These are phyloP conservation scores for Protonibea diacanthus DNA, from an alignment of 2,797 vertebrate species.

Conservation along the genomic window DNA sequence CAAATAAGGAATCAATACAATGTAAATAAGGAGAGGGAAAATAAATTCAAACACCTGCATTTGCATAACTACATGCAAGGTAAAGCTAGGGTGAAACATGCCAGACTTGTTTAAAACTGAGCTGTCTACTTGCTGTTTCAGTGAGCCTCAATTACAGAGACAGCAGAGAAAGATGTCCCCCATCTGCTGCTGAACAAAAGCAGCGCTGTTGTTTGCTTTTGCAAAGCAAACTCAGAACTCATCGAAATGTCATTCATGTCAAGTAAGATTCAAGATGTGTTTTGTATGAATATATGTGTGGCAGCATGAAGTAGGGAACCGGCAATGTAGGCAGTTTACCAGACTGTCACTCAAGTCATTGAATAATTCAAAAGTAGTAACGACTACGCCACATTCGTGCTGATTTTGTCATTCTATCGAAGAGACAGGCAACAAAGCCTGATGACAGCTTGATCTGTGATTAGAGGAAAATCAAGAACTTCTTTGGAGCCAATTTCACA, in stretches of 20 bases:
- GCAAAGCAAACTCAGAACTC: constrained; percentile 20
- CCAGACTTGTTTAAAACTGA: constrained; percentile 32
- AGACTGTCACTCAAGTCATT: neutral
- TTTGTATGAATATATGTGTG: constrained; percentile 30
- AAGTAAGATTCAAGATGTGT: constrained; percentile 15
- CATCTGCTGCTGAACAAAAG: constrained; percentile 24
- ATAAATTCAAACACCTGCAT: constrained; percentile 44
- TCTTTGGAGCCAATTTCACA: constrained; percentile 1
- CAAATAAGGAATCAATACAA: constrained; percentile 69
- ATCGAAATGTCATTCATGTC: constrained; percentile 32
- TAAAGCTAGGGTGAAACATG: constrained; percentile 30
- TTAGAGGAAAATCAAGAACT: neutral
- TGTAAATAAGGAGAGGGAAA: constrained; percentile 56
- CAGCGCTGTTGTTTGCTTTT: constrained; percentile 30
- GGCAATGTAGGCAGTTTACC: neutral
- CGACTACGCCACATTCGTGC: neutral
- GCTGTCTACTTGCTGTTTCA: constrained; percentile 32
- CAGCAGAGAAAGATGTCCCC: constrained; percentile 34
- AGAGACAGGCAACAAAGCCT: neutral
- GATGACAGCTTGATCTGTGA: neutral
- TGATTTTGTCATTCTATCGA: neutral
- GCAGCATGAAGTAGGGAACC: neutral
- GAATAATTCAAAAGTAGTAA: constrained; percentile 19
- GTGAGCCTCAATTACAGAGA: constrained; percentile 39
- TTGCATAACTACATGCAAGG: constrained; percentile 53